Conservation (phyloP, 2,888 invertebrate species). For the Leptothorax acervorum region DNA sequence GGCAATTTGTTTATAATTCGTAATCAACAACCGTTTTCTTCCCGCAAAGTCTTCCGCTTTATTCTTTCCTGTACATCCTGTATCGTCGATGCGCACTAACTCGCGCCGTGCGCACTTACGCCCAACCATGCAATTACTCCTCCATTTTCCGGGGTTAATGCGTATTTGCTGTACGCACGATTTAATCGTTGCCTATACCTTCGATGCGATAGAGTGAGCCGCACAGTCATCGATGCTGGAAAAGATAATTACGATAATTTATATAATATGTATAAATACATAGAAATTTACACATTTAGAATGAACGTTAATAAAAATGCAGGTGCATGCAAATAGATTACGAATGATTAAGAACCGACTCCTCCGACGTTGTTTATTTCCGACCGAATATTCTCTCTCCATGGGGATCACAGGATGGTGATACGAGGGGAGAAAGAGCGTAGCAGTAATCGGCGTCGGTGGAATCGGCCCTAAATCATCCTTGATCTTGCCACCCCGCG, state of each 20-base stretch:
- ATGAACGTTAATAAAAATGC: neutral
- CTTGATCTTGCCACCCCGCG: conserved; percentile 18
- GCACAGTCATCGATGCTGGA: neutral
- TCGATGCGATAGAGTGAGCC: neutral
- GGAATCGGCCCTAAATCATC: conserved; percentile 44
- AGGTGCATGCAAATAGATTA: neutral
- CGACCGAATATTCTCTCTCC: neutral
- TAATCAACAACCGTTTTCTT: conserved; percentile 30
- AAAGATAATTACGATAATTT: conserved; percentile 19
- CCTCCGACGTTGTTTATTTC: conserved; percentile 4
- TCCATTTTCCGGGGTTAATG: conserved; percentile 55
- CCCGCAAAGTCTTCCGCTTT: neutral
- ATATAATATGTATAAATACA: neutral
- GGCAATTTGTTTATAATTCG: conserved; percentile 22
- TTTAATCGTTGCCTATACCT: conserved; percentile 23
- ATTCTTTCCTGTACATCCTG: conserved; percentile 9
- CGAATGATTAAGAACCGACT: conserved; percentile 13
- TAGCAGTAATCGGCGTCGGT: conserved; percentile 35
- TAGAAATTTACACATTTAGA: neutral
- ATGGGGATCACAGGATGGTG: neutral
- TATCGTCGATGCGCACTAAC: conserved; percentile 28
- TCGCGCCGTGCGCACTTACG: conserved; percentile 41
- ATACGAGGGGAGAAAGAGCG: conserved; percentile 17
- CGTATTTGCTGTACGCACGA: conserved; percentile 47
- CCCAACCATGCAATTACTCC: conserved; percentile 48